phyloP scores from a whole-genome alignment of 2,797 vertebrate species.

The Glossophaga mutica region DNA sequence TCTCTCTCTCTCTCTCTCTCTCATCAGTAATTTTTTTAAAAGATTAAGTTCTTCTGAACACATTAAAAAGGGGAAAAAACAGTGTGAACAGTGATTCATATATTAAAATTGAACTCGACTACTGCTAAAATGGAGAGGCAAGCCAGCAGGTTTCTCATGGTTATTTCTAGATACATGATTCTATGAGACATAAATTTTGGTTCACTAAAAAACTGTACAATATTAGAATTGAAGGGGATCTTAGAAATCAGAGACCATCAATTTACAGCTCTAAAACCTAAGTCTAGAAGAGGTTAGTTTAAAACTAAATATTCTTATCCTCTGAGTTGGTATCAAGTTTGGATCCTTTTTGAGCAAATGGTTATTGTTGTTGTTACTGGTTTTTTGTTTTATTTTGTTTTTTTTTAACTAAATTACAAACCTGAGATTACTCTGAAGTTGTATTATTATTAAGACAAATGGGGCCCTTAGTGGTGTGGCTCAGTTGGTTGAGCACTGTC shows the following conservation, averaged over 20 bases:
- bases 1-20: no score
- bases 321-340: neutral
- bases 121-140: neutral
- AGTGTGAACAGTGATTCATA: neutral
- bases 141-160: neutral
- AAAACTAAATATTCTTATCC: constrained; percentile 7
- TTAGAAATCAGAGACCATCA: neutral
- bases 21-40: no score
- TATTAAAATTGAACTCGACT: neutral
- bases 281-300: neutral
- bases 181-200: neutral
- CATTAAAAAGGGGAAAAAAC: neutral
- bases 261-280: neutral
- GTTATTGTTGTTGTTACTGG: neutral
- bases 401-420: constrained; percentile 35
- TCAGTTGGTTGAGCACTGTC: no score
- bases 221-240: neutral
- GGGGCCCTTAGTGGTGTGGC: no score
- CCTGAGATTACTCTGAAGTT: neutral
- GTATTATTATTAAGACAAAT: neutral
- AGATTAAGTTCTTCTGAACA: neutral
- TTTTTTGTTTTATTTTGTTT: neutral
- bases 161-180: neutral
- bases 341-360: neutral
- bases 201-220: neutral